Percentiles rank a stretch among this genome's conserved stretches.
Evolutionary conservation across 1,140 invertebrate species (phyloP).

Genomic region (Pantala flavescens): DNA sequence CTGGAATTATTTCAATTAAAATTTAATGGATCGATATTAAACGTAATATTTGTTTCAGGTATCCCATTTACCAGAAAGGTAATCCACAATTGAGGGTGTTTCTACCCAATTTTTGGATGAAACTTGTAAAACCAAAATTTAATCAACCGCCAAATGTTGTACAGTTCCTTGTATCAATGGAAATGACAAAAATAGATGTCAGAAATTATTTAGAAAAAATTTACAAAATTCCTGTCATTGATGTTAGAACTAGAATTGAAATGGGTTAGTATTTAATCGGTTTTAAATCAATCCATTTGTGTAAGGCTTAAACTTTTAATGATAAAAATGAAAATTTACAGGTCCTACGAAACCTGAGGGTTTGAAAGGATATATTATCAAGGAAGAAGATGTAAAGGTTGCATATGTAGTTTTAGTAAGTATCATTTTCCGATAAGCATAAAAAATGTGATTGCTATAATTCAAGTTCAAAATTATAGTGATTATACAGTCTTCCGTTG

Average conservation of each 20-base stretch:
- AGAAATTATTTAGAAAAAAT: slow-evolving; percentile 93
- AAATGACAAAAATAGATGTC: slow-evolving; percentile 79
- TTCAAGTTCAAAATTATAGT: slow-evolving; percentile 18
- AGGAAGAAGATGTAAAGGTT: slow-evolving; percentile 74
- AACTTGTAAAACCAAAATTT: slow-evolving; percentile 56
- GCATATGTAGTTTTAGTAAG: slow-evolving; percentile 73
- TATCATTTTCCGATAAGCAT: slow-evolving; percentile 21
- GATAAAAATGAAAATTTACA: slow-evolving; percentile 18
- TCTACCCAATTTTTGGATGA: slow-evolving; percentile 92
- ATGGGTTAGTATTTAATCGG: slow-evolving; percentile 39
- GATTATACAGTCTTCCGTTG: slow-evolving; percentile 11
- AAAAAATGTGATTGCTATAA: not conserved
- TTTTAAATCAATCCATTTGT: slow-evolving; percentile 2
- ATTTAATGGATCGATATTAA: not conserved
- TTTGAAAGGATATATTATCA: slow-evolving; percentile 50
- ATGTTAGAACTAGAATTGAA: slow-evolving; percentile 60
- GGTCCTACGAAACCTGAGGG: slow-evolving; percentile 30
- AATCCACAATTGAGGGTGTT: slow-evolving; percentile 83
- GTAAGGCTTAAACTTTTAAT: slow-evolving; percentile 34
- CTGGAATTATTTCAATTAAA: not conserved
- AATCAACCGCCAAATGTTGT: slow-evolving; percentile 61
- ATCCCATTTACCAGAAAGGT: slow-evolving; percentile 78
- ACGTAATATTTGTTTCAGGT: slow-evolving; percentile 40
- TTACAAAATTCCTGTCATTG: slow-evolving; percentile 66
- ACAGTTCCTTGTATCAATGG: slow-evolving; percentile 72